Conservation (phyloP, 2,113 vertebrate species). For the Erythrolamprus reginae region DNA sequence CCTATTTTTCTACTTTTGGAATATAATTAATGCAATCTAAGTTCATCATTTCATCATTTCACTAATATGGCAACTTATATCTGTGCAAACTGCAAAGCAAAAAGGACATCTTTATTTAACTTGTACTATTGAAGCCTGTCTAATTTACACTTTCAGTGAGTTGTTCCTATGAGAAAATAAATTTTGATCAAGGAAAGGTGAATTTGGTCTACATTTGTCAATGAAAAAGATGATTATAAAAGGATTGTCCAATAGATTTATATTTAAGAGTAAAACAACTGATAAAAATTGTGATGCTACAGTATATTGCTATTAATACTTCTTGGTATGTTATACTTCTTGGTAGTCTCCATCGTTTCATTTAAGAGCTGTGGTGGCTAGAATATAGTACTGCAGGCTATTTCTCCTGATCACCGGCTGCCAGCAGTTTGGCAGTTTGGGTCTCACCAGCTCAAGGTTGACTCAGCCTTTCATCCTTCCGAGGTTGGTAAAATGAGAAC, state of each 20-base stretch:
- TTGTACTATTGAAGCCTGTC: neutral
- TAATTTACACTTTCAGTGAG: neutral
- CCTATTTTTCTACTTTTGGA: neutral
- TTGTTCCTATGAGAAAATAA: neutral
- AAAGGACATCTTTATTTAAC: neutral
- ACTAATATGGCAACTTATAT: neutral
- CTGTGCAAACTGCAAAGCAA: neutral
- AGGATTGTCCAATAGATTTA: neutral
- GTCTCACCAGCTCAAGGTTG: too few relatives aligned
- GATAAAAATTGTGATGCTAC: neutral
- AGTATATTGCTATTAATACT: neutral
- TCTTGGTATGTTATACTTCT: neutral
- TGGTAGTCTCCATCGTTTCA: neutral
- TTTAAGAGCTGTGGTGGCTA: too few relatives aligned
- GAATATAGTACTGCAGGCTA: too few relatives aligned
- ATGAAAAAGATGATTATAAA: neutral
- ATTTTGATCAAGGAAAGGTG: neutral
- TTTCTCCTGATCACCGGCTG: too few relatives aligned
- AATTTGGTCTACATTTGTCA: neutral
- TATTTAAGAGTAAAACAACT: neutral
- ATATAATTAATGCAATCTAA: neutral
- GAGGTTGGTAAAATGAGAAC: too few relatives aligned
- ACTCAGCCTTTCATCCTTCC: too few relatives aligned
- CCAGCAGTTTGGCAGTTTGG: too few relatives aligned
- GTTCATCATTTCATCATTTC: neutral